Conservation (phyloP, 2,113 vertebrate genomes). For the Neofelis nebulosa region DNA sequence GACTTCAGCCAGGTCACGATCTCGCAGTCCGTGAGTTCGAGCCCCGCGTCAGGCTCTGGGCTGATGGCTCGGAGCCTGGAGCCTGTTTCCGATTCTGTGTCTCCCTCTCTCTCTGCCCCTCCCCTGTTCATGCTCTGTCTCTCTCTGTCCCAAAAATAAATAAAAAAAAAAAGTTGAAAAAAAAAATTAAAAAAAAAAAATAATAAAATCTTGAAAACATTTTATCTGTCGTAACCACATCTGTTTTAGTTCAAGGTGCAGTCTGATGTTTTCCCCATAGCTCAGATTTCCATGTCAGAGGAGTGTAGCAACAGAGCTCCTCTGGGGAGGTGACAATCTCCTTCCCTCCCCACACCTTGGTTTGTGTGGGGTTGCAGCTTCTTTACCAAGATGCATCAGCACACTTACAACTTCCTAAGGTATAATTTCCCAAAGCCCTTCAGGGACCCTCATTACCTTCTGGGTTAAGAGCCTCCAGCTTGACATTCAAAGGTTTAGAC, state of each 20-base stretch:
- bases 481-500: not conserved
- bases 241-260: not conserved
- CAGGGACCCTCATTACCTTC: not conserved
- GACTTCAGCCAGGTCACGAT: too few species aligned
- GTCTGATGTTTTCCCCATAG: not conserved
- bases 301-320: not conserved
- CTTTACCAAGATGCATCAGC: not conserved
- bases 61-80: too few species aligned
- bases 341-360: not conserved
- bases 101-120: too few species aligned
- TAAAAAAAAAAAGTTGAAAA: too few species aligned
- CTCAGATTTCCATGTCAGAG: constrained; percentile 29
- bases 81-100: too few species aligned
- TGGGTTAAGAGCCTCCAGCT: not conserved
- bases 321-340: fast-evolving
- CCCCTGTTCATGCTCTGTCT: too few species aligned
- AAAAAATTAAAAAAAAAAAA: too few species aligned
- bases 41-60: too few species aligned
- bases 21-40: too few species aligned
- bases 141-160: too few species aligned
- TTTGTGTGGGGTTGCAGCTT: not conserved
- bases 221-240: not conserved
- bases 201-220: not conserved
- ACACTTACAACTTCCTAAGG: not conserved
- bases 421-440: not conserved